Percentiles rank a stretch among this genome's conserved stretches.
Evolutionary conservation across 2,888 invertebrate species (phyloP).

Genomic region (Drosophila colorata): DNA sequence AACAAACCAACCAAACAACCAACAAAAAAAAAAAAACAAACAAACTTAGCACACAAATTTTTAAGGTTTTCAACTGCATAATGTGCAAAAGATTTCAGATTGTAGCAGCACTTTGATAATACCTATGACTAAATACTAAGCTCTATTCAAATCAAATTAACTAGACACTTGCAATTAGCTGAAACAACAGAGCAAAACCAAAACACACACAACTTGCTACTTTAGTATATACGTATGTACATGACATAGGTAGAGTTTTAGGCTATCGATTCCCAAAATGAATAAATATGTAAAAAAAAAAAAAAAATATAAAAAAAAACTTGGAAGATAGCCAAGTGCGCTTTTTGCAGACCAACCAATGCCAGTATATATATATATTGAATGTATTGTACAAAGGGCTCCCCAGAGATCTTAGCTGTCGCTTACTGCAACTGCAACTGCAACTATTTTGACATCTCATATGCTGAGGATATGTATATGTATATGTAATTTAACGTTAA

Average conservation of each 20-base stretch:
- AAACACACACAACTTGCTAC: constrained; percentile 51
- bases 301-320: constrained; percentile 7
- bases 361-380: constrained; percentile 22
- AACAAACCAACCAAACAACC: constrained; percentile 19
- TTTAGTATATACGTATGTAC: constrained; percentile 50
- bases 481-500: constrained; percentile 43
- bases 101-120: constrained; percentile 56
- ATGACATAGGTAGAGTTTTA: constrained; percentile 30
- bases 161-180: constrained; percentile 59
- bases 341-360: constrained; percentile 35
- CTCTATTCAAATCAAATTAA: constrained; percentile 61
- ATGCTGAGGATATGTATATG: constrained; percentile 28
- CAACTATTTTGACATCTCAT: constrained; percentile 44
- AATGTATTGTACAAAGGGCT: constrained; percentile 58
- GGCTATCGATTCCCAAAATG: constrained; percentile 13
- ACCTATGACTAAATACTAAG: constrained; percentile 56
- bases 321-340: constrained; percentile 21
- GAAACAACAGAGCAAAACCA: constrained; percentile 70
- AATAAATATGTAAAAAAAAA: no score
- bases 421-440: constrained; percentile 29
- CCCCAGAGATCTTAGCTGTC: constrained; percentile 35
- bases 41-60: constrained; percentile 68
- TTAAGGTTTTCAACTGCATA: constrained; percentile 71
- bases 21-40: constrained; percentile 13
- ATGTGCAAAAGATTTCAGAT: constrained; percentile 53